phyloP scores from a whole-genome alignment of 1,140 invertebrate species.

The Plodia interpunctella region DNA sequence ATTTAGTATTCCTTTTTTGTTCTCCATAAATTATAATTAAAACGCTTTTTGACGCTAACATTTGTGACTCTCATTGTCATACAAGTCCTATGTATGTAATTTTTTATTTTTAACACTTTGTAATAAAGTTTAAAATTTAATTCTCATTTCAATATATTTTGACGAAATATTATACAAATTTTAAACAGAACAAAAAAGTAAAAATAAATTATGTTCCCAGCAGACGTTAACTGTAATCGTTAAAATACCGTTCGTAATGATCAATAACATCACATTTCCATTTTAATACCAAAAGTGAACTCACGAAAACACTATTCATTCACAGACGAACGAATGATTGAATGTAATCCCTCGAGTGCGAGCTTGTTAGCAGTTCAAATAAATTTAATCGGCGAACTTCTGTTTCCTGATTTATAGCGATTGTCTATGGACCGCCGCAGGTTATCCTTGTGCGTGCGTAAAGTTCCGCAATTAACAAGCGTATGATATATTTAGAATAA shows the following conservation, averaged over 20 bases:
- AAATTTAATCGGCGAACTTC: neutral
- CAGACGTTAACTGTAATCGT: too few relatives aligned
- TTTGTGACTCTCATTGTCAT: too few relatives aligned
- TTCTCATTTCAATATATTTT: too few relatives aligned
- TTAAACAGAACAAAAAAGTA: neutral
- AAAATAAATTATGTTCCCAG: neutral
- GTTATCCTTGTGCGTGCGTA: neutral
- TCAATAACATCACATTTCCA: neutral
- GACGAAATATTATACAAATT: too few relatives aligned
- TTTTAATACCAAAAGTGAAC: slow-evolving; percentile 1
- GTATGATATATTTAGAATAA: too few relatives aligned
- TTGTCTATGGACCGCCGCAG: neutral
- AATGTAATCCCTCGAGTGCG: neutral
- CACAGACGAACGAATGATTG: slow-evolving; percentile 3
- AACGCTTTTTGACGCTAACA: too few relatives aligned
- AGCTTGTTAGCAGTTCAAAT: neutral
- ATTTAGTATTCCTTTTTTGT: too few relatives aligned
- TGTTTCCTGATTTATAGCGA: neutral
- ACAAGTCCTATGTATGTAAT: too few relatives aligned
- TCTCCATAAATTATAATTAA: too few relatives aligned
- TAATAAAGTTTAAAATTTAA: too few relatives aligned
- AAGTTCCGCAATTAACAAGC: neutral
- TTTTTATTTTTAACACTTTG: too few relatives aligned
- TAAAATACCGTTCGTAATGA: neutral
- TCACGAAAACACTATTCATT: neutral